These are phyloP conservation scores for Opisthograptis luteolata DNA, from an alignment of 2,888 invertebrate genomes.

Conservation along the genomic window DNA sequence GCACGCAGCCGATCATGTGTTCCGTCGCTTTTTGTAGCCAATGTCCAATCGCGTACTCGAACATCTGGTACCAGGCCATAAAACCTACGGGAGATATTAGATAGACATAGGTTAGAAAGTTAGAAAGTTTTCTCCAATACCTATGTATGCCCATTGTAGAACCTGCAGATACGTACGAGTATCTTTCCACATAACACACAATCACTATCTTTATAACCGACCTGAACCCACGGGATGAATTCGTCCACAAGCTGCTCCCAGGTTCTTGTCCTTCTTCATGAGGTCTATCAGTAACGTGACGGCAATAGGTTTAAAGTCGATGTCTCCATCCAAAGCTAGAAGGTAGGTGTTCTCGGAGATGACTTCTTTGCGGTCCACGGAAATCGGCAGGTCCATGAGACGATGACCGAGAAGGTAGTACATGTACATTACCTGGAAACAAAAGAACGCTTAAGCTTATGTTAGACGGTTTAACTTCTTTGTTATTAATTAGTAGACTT, in stretches of 20 bases:
- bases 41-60: slow-evolving; percentile 96
- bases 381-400: slow-evolving; percentile 87
- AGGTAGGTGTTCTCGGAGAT: slow-evolving; percentile 93
- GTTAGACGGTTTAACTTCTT: no score
- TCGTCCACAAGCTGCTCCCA: slow-evolving; percentile 95
- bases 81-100: slow-evolving; percentile 81
- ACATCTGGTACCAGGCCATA: slow-evolving; percentile 94
- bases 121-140: no score
- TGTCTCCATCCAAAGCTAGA: slow-evolving; percentile 94
- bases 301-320: slow-evolving; percentile 93
- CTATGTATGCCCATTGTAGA: no score
- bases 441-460: not conserved
- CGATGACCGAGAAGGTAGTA: slow-evolving; percentile 94
- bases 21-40: slow-evolving; percentile 97
- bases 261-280: slow-evolving; percentile 92
- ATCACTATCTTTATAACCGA: slow-evolving; percentile 33
- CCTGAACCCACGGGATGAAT: slow-evolving; percentile 94
- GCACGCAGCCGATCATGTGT: slow-evolving; percentile 94
- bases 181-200: no score
- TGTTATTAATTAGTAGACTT: no score
- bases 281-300: slow-evolving; percentile 91
- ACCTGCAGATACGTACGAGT: no score
- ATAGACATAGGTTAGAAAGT: not conserved
- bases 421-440: slow-evolving; percentile 93
- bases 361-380: slow-evolving; percentile 85